A percentile compares a stretch with the other conserved stretches of the same genome.
phyloP scores from a whole-genome alignment of 2,888 invertebrate species.

The Melinaea marsaeus region DNA sequence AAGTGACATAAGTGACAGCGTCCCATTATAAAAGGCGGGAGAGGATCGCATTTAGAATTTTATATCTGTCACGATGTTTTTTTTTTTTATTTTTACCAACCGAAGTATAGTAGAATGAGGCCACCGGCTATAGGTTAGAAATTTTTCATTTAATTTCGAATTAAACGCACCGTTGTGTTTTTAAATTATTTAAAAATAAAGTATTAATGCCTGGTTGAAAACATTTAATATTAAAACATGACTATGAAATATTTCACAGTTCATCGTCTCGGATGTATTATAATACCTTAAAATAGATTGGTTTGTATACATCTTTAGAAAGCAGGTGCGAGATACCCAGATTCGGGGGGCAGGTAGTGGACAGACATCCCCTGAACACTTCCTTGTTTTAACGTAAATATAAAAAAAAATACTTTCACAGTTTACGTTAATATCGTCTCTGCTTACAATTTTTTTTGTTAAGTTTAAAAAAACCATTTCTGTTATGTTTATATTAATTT shows the following conservation, averaged over 20 bases:
- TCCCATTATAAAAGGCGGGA: conserved; percentile 47
- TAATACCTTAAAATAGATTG: conserved; percentile 45
- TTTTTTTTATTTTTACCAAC: conserved; percentile 56
- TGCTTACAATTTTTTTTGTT: conserved; percentile 10
- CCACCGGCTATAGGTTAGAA: conserved; percentile 50
- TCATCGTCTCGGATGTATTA: conserved; percentile 46
- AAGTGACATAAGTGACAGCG: conserved; percentile 52
- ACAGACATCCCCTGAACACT: conserved; percentile 47
- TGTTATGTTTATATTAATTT: conserved; percentile 52
- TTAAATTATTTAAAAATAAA: conserved; percentile 11
- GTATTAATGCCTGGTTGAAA: conserved; percentile 1
- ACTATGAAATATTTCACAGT: conserved; percentile 53
- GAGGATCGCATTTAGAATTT: conserved; percentile 72
- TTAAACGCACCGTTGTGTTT: conserved; percentile 2
- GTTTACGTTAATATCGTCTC: conserved; percentile 4
- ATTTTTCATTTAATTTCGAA: conserved; percentile 11
- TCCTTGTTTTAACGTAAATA: conserved; percentile 58
- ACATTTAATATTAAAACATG: conserved; percentile 37
- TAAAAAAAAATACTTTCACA: conserved; percentile 4
- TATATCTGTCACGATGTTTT: conserved; percentile 57
- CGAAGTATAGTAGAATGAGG: conserved; percentile 68
- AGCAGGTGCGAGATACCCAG: conserved; percentile 58
- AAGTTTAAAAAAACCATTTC: conserved; percentile 33
- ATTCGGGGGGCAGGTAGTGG: conserved; percentile 32
- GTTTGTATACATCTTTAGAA: conserved; percentile 61